Conservation (phyloP, 2,113 vertebrate species). For the Pongo abelii region DNA sequence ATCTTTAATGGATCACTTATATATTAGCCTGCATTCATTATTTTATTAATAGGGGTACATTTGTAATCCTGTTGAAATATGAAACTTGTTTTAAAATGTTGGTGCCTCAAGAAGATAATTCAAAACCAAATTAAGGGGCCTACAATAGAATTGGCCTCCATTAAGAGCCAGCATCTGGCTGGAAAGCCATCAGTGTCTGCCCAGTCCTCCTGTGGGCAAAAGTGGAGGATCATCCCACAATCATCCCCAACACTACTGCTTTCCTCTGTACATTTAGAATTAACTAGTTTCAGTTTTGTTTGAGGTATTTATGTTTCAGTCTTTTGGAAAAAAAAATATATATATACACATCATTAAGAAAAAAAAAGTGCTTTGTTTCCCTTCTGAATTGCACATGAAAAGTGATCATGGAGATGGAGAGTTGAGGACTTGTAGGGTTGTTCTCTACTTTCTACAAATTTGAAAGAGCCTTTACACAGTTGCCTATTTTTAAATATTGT, state of each 20-base stretch:
- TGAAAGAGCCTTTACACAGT: background rate
- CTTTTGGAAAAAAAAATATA: background rate
- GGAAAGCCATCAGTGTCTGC: background rate
- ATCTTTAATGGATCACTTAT: background rate
- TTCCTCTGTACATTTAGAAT: background rate
- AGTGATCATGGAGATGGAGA: background rate
- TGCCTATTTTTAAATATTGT: background rate
- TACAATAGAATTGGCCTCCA: rapidly evolving
- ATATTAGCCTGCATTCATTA: background rate
- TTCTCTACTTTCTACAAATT: background rate
- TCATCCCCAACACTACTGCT: background rate
- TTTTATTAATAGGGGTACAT: background rate
- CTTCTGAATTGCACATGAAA: background rate
- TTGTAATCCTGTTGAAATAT: background rate
- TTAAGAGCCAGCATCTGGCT: background rate
- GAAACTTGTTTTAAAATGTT: background rate
- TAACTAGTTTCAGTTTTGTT: background rate
- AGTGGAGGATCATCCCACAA: background rate
- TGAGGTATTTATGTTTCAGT: background rate
- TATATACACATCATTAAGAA: no score
- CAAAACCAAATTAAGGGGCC: background rate
- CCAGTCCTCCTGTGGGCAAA: background rate
- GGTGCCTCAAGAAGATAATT: background rate
- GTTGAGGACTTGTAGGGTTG: background rate
- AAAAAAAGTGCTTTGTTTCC: background rate